Evolutionary conservation across 2,888 invertebrate species (phyloP).

Genomic region (Odontomyia ornata): DNA sequence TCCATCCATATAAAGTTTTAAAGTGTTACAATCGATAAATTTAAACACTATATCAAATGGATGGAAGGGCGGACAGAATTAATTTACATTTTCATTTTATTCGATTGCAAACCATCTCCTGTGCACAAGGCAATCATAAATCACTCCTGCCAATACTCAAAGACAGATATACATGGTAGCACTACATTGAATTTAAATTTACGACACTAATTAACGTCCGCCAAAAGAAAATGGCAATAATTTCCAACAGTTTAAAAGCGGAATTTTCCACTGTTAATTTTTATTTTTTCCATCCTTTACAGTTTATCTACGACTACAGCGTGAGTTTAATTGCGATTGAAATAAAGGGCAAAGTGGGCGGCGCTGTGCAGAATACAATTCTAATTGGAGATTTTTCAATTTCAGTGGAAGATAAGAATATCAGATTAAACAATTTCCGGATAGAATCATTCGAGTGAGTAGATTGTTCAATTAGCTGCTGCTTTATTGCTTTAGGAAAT

Average conservation of each 20-base stretch:
- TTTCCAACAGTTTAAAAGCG: not conserved
- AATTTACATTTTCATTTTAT: no score
- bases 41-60: no score
- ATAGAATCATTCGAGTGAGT: slow-evolving; percentile 60
- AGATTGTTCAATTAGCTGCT: not conserved
- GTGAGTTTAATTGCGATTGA: slow-evolving; percentile 59
- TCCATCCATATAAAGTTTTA: no score
- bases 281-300: not conserved
- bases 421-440: slow-evolving; percentile 59
- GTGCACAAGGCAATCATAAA: no score
- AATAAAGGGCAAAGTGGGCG: slow-evolving; percentile 60
- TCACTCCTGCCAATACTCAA: no score
- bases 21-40: no score
- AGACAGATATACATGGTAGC: no score
- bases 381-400: slow-evolving; percentile 60
- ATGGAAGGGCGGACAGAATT: no score
- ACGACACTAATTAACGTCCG: no score
- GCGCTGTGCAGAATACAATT: slow-evolving; percentile 58
- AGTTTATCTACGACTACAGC: slow-evolving; percentile 50
- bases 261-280: not conserved
- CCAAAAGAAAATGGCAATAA: not conserved
- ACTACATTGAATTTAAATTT: no score
- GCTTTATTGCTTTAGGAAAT: not conserved
- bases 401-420: slow-evolving; percentile 56
- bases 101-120: no score